Evolutionary conservation across 2,113 vertebrate genomes (phyloP), one percentile per base, ranked within the genome.

Genomic region (Eclectus roratus): DNA sequence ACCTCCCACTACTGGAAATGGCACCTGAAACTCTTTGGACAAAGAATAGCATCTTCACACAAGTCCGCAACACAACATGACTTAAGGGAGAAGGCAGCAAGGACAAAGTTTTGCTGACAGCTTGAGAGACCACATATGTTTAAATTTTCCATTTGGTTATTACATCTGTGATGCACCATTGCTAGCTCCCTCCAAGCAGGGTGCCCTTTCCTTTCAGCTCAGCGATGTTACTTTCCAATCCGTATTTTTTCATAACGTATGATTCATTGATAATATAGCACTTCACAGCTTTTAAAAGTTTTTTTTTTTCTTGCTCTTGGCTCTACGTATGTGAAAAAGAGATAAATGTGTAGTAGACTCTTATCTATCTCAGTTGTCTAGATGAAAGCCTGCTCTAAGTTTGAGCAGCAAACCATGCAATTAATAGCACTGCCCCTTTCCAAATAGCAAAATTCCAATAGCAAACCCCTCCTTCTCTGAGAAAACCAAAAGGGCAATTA

Each of bases 261-360:
- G 18, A 31, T 89, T 94, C 70, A n/a, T 53, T 81, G 24, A 19
- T 93, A 66, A 68, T 18, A 71, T 21, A 31, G n/a, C 69, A 84
- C 37, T 81, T 93, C 65, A 63, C 43, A 79, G 78, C 37, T 87
- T 81, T 84, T 63, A 78, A 87, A 73, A 84, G 29, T 27, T 49
- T 80, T 80, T 87, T 46, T 46, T 88, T 79, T 94, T 58, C 77
- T 94, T 82, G 23, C 10, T 83, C 41, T 88, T 91, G 91, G 53
- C 58, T 93, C 63, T 60, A 65, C 20, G 9, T 12, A 55, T 2
- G 19, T 61, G 72, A 65, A 92, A 87, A 80, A 85, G 27, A 90
- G 93, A 81, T 35, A 76, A 79, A 74, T 17, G 23, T 4, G 19
- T 29, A 58, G 8, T 44, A 33, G 66, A 43, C 23, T 77, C 49